Evolutionary conservation across 2,797 vertebrate species (phyloP).

Genomic region (Saguinus oedipus): DNA sequence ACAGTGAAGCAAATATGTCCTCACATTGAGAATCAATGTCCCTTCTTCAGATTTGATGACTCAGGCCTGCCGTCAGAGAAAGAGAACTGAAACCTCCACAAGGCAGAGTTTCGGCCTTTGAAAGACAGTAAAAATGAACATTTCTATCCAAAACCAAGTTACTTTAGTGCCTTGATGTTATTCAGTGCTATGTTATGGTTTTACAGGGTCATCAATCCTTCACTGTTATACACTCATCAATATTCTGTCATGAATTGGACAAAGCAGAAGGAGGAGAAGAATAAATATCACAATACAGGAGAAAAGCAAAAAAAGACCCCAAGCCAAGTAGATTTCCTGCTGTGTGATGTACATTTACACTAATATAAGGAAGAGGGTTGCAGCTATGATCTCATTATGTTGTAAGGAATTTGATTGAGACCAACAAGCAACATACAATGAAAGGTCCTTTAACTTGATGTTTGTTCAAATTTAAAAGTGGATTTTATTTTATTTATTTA

Average conservation of each 20-base stretch:
- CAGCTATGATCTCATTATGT: neutral
- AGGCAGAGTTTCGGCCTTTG: neutral
- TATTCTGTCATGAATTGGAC: neutral
- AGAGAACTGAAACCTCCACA: neutral
- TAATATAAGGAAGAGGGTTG: neutral
- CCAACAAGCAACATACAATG: neutral
- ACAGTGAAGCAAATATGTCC: neutral
- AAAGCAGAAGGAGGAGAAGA: neutral
- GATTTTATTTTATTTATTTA: neutral
- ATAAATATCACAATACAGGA: neutral
- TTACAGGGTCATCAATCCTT: neutral
- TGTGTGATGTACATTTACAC: accelerated
- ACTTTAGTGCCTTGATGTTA: neutral
- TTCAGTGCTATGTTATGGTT: neutral
- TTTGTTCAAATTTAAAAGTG: neutral
- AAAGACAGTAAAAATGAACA: neutral
- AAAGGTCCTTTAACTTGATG: neutral
- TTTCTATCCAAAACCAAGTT: neutral
- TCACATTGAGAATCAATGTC: neutral
- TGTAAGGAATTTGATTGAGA: neutral
- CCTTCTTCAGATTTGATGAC: neutral
- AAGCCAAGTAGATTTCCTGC: neutral
- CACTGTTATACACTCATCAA: neutral
- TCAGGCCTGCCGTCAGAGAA: neutral
- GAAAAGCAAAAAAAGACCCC: neutral